phyloP scores from a whole-genome alignment of 1,140 invertebrate species.

The Bilobella aurantiaca region DNA sequence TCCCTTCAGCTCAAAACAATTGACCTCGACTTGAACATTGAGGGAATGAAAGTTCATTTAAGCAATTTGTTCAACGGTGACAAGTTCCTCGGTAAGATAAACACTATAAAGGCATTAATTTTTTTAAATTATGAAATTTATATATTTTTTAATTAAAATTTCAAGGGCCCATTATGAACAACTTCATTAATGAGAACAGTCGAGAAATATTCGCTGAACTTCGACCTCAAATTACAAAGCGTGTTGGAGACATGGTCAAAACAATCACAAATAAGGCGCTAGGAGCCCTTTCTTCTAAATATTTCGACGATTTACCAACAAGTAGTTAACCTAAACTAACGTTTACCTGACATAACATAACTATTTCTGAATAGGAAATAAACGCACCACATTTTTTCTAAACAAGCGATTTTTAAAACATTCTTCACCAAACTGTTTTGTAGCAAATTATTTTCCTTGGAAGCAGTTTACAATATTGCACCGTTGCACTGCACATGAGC shows the following conservation, averaged over 20 bases:
- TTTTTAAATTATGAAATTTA: neutral
- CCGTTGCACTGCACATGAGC: too few relatives aligned
- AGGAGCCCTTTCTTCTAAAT: conserved; percentile 16
- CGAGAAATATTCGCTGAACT: conserved; percentile 36
- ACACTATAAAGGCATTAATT: neutral
- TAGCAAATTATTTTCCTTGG: too few relatives aligned
- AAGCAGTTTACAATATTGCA: too few relatives aligned
- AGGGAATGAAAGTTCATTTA: conserved; percentile 35
- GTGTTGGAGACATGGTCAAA: conserved; percentile 24
- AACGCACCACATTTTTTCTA: too few relatives aligned
- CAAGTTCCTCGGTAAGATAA: conserved; percentile 32
- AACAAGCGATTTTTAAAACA: too few relatives aligned
- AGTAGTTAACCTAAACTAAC: too few relatives aligned
- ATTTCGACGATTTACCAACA: too few relatives aligned
- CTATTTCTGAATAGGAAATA: too few relatives aligned
- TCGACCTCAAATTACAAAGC: conserved; percentile 31
- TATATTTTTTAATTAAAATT: conserved; percentile 6
- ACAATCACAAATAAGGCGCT: conserved; percentile 26
- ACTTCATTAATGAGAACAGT: conserved; percentile 36
- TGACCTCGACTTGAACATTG: conserved; percentile 34
- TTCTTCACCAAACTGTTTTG: too few relatives aligned
- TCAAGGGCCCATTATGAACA: conserved; percentile 36
- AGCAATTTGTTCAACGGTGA: conserved; percentile 37
- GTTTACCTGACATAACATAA: too few relatives aligned
- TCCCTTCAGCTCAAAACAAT: conserved; percentile 30